Conservation (phyloP, 2,113 vertebrate genomes). For the Lophura nycthemera region DNA sequence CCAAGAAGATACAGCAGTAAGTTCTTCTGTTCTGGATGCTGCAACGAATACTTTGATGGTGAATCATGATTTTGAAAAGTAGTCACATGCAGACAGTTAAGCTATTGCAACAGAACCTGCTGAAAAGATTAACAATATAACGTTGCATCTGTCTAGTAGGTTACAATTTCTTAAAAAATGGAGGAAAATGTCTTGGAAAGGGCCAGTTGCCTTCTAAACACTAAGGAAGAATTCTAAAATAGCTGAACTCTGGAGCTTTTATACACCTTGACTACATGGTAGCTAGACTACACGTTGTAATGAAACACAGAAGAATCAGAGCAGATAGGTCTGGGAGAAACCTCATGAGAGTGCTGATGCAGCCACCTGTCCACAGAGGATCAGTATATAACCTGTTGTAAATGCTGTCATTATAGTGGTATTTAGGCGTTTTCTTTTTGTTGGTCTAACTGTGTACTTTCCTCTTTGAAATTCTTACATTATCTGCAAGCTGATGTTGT, state of each 20-base stretch:
- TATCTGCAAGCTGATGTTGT: background rate
- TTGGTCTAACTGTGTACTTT: background rate
- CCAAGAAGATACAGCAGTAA: background rate
- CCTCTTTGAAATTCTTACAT: background rate
- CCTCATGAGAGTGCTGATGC: background rate
- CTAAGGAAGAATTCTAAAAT: background rate
- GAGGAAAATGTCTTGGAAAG: background rate
- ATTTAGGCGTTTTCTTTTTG: background rate
- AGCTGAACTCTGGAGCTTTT: background rate
- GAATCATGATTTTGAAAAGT: conserved; percentile 57
- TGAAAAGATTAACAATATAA: background rate
- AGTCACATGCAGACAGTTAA: conserved; percentile 41
- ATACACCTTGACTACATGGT: background rate
- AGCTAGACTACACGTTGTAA: background rate
- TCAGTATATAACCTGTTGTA: background rate
- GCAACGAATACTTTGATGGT: conserved; percentile 16
- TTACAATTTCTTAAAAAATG: background rate
- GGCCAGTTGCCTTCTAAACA: background rate
- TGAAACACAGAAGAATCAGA: background rate
- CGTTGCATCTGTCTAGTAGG: background rate
- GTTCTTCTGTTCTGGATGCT: conserved; percentile 17
- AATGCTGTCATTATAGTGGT: background rate
- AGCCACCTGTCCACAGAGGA: background rate
- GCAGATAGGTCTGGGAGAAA: background rate
- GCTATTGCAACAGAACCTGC: background rate